phyloP scores from a whole-genome alignment of 2,888 invertebrate species.

The Lottia gigantea region DNA sequence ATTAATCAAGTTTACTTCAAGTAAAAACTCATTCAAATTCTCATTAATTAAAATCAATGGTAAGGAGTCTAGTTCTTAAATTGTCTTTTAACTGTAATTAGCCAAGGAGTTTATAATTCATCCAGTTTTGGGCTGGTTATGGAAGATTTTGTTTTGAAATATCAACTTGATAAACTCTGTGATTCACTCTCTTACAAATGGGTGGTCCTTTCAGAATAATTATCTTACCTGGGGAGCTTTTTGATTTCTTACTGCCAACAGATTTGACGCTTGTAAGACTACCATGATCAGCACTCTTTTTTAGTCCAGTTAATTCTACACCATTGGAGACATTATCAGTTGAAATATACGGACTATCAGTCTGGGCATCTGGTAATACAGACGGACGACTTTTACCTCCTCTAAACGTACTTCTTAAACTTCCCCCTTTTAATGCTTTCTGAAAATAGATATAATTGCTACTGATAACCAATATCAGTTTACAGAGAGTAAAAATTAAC shows the following conservation, averaged over 20 bases:
- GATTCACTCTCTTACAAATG: too few relatives aligned
- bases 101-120: too few relatives aligned
- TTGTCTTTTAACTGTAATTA: too few relatives aligned
- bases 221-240: conserved; percentile 26
- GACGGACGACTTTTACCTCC: conserved; percentile 46
- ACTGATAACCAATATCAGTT: too few relatives aligned
- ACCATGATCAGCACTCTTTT: conserved; percentile 25
- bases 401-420: conserved; percentile 44
- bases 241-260: background rate
- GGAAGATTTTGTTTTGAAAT: too few relatives aligned
- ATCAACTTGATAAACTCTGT: too few relatives aligned
- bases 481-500: too few relatives aligned
- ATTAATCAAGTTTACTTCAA: too few relatives aligned
- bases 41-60: too few relatives aligned
- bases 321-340: conserved; percentile 14
- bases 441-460: conserved; percentile 26
- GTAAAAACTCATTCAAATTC: too few relatives aligned
- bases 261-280: background rate
- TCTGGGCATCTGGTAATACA: conserved; percentile 33
- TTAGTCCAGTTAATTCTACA: conserved; percentile 13
- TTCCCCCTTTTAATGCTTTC: conserved; percentile 53
- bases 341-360: conserved; percentile 41
- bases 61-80: too few relatives aligned
- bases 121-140: too few relatives aligned
- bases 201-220: conserved; percentile 30